A percentile compares a stretch with the other conserved stretches of the same genome.
Conservation (phyloP, 53 echinoderm and acorn worm genomes). For the Apostichopus leukothele region DNA sequence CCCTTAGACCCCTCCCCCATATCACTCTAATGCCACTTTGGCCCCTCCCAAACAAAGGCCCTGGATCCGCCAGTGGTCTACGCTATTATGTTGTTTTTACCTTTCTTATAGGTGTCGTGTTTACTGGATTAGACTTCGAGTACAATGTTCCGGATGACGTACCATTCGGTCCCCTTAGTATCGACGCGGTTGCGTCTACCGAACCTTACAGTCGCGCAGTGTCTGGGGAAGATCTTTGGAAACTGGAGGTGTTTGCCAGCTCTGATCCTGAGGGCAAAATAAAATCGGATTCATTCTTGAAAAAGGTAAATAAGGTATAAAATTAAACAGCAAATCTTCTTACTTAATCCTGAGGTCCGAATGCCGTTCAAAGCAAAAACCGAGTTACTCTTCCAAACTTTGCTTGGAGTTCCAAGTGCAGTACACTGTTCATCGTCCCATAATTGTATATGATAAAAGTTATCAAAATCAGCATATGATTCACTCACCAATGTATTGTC, state of each 20-base stretch:
- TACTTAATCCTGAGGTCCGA: too few relatives aligned
- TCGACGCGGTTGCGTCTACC: conserved; percentile 1
- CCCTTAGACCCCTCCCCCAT: too few relatives aligned
- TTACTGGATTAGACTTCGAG: conserved; percentile 8
- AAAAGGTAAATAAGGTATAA: not conserved
- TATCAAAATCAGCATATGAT: too few relatives aligned
- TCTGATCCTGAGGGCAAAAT: not conserved
- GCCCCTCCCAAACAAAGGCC: too few relatives aligned
- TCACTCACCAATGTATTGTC: not conserved
- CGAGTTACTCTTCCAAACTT: too few relatives aligned
- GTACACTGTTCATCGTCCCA: too few relatives aligned
- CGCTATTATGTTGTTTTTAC: not conserved
- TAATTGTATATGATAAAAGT: too few relatives aligned
- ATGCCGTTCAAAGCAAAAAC: too few relatives aligned
- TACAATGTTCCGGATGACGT: not conserved
- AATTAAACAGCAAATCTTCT: too few relatives aligned
- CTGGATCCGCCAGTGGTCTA: too few relatives aligned
- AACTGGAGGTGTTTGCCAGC: not conserved
- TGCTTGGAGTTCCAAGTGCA: too few relatives aligned
- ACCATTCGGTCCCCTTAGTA: not conserved
- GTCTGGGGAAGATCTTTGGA: conserved; percentile 8
- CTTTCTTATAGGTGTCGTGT: conserved; percentile 22
- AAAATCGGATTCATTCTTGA: not conserved
- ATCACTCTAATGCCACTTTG: too few relatives aligned
- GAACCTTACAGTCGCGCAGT: conserved; percentile 7